Evolutionary conservation across 2,888 invertebrate species (phyloP), one percentile per base, ranked within the genome.

Genomic region (Ophonus ardosiacus): DNA sequence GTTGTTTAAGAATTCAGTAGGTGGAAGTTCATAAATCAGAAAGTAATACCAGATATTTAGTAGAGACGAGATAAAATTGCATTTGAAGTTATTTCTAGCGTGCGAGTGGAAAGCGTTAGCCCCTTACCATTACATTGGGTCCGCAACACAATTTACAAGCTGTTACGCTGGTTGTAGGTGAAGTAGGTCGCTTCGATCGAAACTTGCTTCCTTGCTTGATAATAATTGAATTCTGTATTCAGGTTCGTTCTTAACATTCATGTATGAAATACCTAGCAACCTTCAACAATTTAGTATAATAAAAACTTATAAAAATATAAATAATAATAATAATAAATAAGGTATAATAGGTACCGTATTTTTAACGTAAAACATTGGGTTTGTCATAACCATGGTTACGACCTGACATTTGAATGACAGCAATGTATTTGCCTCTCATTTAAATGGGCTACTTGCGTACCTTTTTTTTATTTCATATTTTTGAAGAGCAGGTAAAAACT

Each of bases 111-210:
- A 15, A 68, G 15, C 68, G 68, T 68, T 68, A 68, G 38, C 68
- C 15, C 68, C 68, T 68, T 68, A 68, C n/a, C n/a, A n/a, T 38
- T 68, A 15, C 15, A 31, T 15, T 3, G n/a, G 8, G 31, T 15
- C 68, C 38, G 68, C 68, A 68, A 68, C 68, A 68, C 68, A 31
- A 68, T 68, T 68, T 68, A 68, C 38, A 31, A 68, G 31, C 15
- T 10, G 68, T 38, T 68, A 38, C 68, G 38, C 7, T 31, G 68
- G 68, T 68, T 68, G 68, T 38, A 68, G 68, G 68, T 31, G 31
- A 68, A 68, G 38, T 68, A 68, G 68, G 68, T 68, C 68, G 68
- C 68, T 31, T 38, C 68, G 68, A 68, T 68, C 68, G 68, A 68
- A 68, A 63, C 43, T 13, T 51, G 31, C 31, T 51, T 68, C 59